These are phyloP conservation scores for Ictalurus punctatus DNA, from an alignment of 2,113 vertebrate genomes.

Conservation along the genomic window DNA sequence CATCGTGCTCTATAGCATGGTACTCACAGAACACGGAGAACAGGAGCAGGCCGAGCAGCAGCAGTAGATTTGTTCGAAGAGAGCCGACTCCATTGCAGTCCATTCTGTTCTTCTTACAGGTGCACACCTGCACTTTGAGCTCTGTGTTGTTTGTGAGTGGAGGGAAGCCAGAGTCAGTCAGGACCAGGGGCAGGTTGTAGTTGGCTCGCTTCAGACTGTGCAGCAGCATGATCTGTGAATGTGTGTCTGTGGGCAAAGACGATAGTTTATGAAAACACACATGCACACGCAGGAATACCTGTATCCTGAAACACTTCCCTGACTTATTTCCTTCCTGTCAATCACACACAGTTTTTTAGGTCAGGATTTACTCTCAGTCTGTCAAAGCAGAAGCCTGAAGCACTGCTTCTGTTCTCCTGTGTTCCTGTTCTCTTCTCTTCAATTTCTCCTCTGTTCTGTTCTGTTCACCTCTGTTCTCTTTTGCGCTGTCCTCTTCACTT, in stretches of 20 bases:
- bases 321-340: constrained; percentile 64
- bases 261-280: constrained; percentile 18
- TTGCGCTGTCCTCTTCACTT: background rate
- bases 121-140: constrained; percentile 93
- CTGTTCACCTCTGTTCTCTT: background rate
- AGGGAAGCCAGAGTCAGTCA: constrained; percentile 91
- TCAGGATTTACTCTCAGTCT: constrained; percentile 67
- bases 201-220: constrained; percentile 93
- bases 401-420: constrained; percentile 51
- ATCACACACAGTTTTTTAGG: constrained; percentile 67
- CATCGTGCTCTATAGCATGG: background rate
- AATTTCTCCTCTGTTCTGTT: background rate
- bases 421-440: background rate
- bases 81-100: constrained; percentile 84
- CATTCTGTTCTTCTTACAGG: constrained; percentile 95
- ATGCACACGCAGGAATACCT: constrained; percentile 1
- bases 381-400: constrained; percentile 66
- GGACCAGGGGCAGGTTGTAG: constrained; percentile 92
- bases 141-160: constrained; percentile 91
- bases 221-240: constrained; percentile 89
- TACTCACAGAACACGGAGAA: constrained; percentile 81
- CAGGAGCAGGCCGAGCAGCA: constrained; percentile 73
- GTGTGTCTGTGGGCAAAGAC: constrained; percentile 75
- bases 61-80: constrained; percentile 70
- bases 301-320: constrained; percentile 44